Percentiles rank a stretch among this genome's conserved stretches.
phyloP scores from a whole-genome alignment of 2,797 vertebrate species.

The Catharus ustulatus region DNA sequence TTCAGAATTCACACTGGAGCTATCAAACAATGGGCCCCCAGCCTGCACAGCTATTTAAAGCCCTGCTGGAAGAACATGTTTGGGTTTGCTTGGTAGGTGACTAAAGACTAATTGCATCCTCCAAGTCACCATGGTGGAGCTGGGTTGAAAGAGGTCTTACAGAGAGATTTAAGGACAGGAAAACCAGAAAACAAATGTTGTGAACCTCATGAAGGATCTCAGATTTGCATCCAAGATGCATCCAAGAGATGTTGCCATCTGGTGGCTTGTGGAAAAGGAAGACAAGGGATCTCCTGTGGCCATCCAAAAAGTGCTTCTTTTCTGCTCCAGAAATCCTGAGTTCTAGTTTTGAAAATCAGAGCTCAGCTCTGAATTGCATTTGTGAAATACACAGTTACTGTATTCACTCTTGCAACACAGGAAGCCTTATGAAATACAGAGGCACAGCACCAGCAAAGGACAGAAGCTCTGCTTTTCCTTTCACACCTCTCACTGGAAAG shows the following conservation, averaged over 20 bases:
- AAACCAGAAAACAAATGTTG: not conserved
- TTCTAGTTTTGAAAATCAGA: not conserved
- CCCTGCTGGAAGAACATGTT: conserved; percentile 23
- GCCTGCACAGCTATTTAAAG: conserved; percentile 61
- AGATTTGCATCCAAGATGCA: not conserved
- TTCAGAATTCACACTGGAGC: conserved; percentile 35
- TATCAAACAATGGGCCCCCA: conserved; percentile 64
- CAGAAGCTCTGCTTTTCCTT: not conserved
- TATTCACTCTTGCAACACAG: not conserved
- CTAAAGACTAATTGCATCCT: not conserved
- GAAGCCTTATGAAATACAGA: not conserved
- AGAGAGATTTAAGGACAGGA: not conserved
- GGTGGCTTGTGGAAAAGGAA: not conserved
- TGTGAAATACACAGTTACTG: not conserved
- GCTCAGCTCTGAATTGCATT: fast-evolving
- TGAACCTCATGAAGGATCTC: not conserved
- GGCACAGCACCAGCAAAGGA: not conserved
- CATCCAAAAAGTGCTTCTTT: not conserved
- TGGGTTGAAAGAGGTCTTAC: not conserved
- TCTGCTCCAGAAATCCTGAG: not conserved
- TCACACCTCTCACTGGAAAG: not conserved
- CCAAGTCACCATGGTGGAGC: not conserved
- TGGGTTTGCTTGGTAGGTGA: conserved; percentile 19
- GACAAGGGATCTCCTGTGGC: not conserved
- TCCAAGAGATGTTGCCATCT: not conserved